Percentiles rank a stretch among this genome's conserved stretches.
These are phyloP conservation scores for Rhimphoctona megacephalus DNA, from an alignment of 2,888 invertebrate genomes.

Conservation along the genomic window DNA sequence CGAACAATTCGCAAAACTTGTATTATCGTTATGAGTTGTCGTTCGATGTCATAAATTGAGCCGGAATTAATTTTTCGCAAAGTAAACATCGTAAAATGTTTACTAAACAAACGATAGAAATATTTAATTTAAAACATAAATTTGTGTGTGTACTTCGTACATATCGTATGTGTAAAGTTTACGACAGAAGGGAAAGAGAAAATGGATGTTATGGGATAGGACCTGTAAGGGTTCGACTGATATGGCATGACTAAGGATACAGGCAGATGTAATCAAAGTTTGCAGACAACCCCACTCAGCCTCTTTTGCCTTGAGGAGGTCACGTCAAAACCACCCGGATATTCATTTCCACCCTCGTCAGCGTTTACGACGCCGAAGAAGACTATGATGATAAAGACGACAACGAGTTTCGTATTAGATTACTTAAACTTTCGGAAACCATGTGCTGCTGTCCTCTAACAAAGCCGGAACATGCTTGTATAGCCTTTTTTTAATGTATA, in stretches of 20 bases:
- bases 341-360: constrained; percentile 74
- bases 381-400: constrained; percentile 44
- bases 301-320: constrained; percentile 70
- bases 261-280: constrained; percentile 82
- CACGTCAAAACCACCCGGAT: constrained; percentile 76
- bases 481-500: background rate
- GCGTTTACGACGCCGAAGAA: constrained; percentile 52
- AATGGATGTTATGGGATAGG: constrained; percentile 36
- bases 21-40: background rate
- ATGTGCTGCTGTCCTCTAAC: background rate
- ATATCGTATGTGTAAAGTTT: constrained; percentile 14
- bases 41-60: background rate
- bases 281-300: constrained; percentile 79
- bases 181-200: constrained; percentile 26
- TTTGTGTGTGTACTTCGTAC: background rate
- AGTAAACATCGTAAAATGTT: background rate
- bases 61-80: background rate
- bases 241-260: constrained; percentile 67
- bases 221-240: constrained; percentile 70
- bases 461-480: background rate
- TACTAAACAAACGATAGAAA: background rate
- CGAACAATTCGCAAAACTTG: background rate
- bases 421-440: constrained; percentile 49
- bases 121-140: constrained; percentile 4
- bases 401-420: constrained; percentile 64